Percentiles rank a stretch among this genome's conserved stretches.
phyloP scores from a whole-genome alignment of 2,888 invertebrate genomes.

The Argyresthia goedartella region DNA sequence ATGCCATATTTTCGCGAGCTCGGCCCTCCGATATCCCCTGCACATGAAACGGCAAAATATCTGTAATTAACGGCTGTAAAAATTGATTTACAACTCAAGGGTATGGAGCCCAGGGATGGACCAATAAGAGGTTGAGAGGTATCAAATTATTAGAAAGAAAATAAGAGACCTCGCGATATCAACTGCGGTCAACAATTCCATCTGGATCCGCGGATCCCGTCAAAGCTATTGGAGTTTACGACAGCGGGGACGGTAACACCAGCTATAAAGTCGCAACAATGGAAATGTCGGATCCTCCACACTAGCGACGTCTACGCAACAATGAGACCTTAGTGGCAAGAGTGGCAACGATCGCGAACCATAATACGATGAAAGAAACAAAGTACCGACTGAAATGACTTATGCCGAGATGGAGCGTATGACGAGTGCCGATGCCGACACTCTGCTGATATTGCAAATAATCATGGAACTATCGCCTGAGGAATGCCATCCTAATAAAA shows the following conservation, averaged over 20 bases:
- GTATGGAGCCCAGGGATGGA: slow-evolving; percentile 55
- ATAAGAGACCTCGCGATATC: slow-evolving; percentile 52
- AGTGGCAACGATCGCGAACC: slow-evolving; percentile 59
- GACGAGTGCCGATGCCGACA: slow-evolving; percentile 11
- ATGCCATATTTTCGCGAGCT: slow-evolving; percentile 69
- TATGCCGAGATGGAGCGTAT: slow-evolving; percentile 9
- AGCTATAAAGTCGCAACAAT: slow-evolving; percentile 68
- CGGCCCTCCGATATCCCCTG: slow-evolving; percentile 63
- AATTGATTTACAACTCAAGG: slow-evolving; percentile 64
- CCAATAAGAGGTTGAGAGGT: slow-evolving; percentile 37
- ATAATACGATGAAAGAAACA: slow-evolving; percentile 31
- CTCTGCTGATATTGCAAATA: not conserved
- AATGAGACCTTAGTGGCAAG: slow-evolving; percentile 60
- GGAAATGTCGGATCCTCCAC: slow-evolving; percentile 60
- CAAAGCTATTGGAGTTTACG: slow-evolving; percentile 61
- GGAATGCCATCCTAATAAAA: slow-evolving; percentile 4
- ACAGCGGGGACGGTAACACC: slow-evolving; percentile 62
- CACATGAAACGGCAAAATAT: slow-evolving; percentile 66
- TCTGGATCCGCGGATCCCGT: slow-evolving; percentile 45
- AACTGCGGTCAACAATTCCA: slow-evolving; percentile 61
- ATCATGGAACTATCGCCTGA: slow-evolving; percentile 1
- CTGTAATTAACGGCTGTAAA: slow-evolving; percentile 71
- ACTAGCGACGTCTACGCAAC: slow-evolving; percentile 62
- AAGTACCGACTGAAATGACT: not conserved
- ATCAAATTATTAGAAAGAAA: slow-evolving; percentile 70